Base-by-base conservation (phyloP, 2,113 vertebrate species). In the Ornithorhynchus anatinus region DNA sequence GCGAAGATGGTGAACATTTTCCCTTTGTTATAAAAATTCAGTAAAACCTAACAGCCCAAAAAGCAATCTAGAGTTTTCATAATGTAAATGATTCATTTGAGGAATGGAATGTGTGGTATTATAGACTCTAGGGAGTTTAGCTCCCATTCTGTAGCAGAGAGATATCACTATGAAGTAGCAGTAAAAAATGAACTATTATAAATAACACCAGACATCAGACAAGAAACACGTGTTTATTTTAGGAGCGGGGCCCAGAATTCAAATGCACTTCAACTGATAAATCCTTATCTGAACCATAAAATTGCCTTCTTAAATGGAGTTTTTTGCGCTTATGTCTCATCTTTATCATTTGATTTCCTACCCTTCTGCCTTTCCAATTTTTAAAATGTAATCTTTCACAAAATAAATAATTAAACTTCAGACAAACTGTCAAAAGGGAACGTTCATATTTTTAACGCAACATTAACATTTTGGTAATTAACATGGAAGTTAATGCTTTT, bases 391-490 rank as follows among this genome's bases (percentile, higher is more conserved):
- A 75, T 89, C 79, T 79, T 87, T 42, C 16, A 84, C 69, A 90
- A 92, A 91, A 91, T 91, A 93, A 92, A 91, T 92, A 91, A 92
- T 92, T 91, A 89, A 92, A 84, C 68, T 69, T 72, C 64, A 85
- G 88, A 91, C 74, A 87, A 92, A 89, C 89, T 92, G 92, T 93
- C 92, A 94, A 91, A 91, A 91, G 93, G 90, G 92, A 92, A 82
- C 88, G 76, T 89, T 89, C 84, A 88, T 91, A 90, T 93, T 92
- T n/a, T 94, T 90, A 92, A 92, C 72, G 90, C 86, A 92, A 89
- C 89, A 92, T 92, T 91, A 92, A 90, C 90, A 90, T 92, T 91
- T 92, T 88, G 84, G 83, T 92, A 92, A 92, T 95, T 94, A 94
- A 94, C 90, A 93, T 91, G 83, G 90, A 88, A 93, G 90, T 86